Evolutionary conservation across 2,113 vertebrate genomes (phyloP), one percentile per base, ranked within the genome.

Genomic region (Hemiprocne comata): DNA sequence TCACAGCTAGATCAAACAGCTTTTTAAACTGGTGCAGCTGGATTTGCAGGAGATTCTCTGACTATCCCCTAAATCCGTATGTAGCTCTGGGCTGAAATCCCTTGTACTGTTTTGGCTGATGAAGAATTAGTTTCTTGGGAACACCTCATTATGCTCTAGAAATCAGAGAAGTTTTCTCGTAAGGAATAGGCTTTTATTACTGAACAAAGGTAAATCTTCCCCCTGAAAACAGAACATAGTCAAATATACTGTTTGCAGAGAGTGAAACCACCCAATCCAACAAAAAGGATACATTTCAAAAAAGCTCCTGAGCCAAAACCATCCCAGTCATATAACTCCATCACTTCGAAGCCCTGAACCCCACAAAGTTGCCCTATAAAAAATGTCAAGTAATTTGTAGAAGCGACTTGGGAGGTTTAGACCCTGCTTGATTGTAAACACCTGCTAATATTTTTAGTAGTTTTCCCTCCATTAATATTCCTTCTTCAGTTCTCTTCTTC

Each of bases 371-470:
- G 11, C 75, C 34, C 23, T 29, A 34, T 78, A 60, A 78, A 89
- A 48, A 48, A 74, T 18, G 7, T 54, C 48, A 53, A 61, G 18
- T 28, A 24, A 42, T 82, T 85, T 85, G 23, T 38, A 69, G 71
- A 61, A 78, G 44, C 88, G 78, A 36, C 80, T 69, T 95, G 88
- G 88, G 80, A 95, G 71, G 76, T 91, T 93, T 64, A 38, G 17
- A 24, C 54, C 24, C 54, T 2, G 1, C 70, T 70, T 74, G 55
- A 34, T 54, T 91, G 66, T 91, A 91, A 93, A 93, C 80, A 70
- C 88, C 61, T 81, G 71, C 75, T 82, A 70, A 83, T 86, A 65
- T 78, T 83, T 89, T 82, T 86, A 74, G 69, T 62, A 53, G 10
- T 70, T 83, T 91, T 74, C 71, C 51, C 78, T 86, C 61, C 53